Conservation (phyloP, 1,140 invertebrate genomes). For the Heliconius eleuchia region DNA sequence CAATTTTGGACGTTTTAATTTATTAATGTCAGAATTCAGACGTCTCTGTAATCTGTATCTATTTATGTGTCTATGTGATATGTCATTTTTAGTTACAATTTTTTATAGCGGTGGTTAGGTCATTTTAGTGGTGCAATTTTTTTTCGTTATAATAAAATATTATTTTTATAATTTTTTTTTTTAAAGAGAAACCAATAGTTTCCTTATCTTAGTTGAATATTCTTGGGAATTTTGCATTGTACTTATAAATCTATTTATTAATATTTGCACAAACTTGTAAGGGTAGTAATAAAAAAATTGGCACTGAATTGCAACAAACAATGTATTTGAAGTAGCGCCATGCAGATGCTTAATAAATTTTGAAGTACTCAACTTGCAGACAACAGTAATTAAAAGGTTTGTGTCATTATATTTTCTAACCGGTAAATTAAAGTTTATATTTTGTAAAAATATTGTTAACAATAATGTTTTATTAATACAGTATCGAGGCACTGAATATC, state of each 20-base stretch:
- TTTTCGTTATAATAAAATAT: conserved; percentile 13
- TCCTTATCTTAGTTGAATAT: neutral
- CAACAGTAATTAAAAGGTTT: neutral
- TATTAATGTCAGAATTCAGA: neutral
- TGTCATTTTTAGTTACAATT: conserved; percentile 23
- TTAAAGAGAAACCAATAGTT: neutral
- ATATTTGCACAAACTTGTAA: conserved; percentile 23
- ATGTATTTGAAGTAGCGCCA: conserved; percentile 33
- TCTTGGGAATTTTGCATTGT: neutral
- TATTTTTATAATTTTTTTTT: neutral
- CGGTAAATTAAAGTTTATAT: neutral
- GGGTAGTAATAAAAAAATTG: conserved; percentile 40
- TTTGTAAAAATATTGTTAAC: neutral
- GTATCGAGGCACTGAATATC: neutral
- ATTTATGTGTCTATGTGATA: neutral
- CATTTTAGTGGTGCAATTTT: conserved; percentile 23
- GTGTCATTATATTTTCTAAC: neutral
- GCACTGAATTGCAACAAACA: conserved; percentile 23
- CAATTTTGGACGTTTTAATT: neutral
- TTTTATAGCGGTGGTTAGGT: conserved; percentile 20
- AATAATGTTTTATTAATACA: neutral
- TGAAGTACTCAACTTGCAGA: conserved; percentile 1
- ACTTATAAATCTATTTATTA: neutral
- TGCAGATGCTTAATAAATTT: conserved; percentile 27
- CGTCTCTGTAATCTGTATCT: neutral